These are phyloP conservation scores for Allobates femoralis DNA, from an alignment of 2,797 vertebrate species.

Conservation along the genomic window DNA sequence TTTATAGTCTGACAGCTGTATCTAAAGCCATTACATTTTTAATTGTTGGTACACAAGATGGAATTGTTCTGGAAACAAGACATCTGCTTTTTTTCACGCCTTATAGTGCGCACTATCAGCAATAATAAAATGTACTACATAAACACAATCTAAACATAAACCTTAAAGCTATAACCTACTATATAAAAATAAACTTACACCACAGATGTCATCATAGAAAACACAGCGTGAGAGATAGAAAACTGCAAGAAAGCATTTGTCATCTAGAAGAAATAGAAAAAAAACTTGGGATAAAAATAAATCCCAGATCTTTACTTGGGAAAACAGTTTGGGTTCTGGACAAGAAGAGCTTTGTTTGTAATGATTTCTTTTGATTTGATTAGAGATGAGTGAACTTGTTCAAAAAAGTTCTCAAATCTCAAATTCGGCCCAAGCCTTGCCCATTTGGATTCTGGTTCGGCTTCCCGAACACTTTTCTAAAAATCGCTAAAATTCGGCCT, in stretches of 20 bases:
- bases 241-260: neutral
- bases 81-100: conserved; percentile 41
- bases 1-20: conserved; percentile 34
- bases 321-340: neutral
- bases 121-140: conserved; percentile 24
- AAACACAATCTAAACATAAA: conserved; percentile 14
- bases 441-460: too few relatives aligned
- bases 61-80: conserved; percentile 11
- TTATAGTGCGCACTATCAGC: conserved; percentile 20
- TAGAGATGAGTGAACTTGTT: too few relatives aligned
- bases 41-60: conserved; percentile 16
- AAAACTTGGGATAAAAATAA: neutral
- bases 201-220: conserved; percentile 10
- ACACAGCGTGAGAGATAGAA: neutral
- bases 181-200: conserved; percentile 25
- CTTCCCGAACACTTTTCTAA: too few relatives aligned
- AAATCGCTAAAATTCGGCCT: too few relatives aligned
- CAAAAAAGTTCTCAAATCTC: too few relatives aligned
- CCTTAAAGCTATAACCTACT: conserved; percentile 39
- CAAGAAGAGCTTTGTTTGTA: neutral
- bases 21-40: conserved; percentile 21
- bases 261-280: neutral
- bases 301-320: neutral
- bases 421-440: too few relatives aligned
- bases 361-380: too few relatives aligned